Evolutionary conservation across 2,113 vertebrate species (phyloP).

Genomic region (Siniperca chuatsi): DNA sequence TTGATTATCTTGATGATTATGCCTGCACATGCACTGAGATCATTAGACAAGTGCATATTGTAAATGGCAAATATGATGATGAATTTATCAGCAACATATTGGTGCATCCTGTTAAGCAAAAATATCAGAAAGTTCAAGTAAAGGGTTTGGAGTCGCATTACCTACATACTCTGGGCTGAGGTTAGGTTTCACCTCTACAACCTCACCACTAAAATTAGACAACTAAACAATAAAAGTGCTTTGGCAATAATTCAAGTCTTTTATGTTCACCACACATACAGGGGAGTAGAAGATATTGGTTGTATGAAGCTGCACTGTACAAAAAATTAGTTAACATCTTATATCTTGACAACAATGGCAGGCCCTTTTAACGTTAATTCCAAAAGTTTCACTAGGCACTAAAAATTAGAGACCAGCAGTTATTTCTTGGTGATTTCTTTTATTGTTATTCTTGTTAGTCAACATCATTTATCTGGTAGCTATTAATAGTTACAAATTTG

Average conservation of each 20-base stretch:
- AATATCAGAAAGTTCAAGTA: slow-evolving; percentile 72
- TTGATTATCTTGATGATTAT: slow-evolving; percentile 29
- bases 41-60: slow-evolving; percentile 4
- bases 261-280: slow-evolving; percentile 64
- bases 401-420: neutral
- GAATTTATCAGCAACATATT: neutral
- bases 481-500: neutral
- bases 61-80: neutral
- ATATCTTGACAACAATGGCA: slow-evolving; percentile 5
- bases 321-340: neutral
- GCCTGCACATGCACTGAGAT: neutral
- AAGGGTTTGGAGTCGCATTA: slow-evolving; percentile 52
- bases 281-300: slow-evolving; percentile 45
- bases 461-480: neutral
- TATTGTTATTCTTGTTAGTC: neutral
- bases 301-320: slow-evolving; percentile 35
- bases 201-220: slow-evolving; percentile 37
- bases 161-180: slow-evolving; percentile 40
- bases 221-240: slow-evolving; percentile 75
- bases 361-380: slow-evolving; percentile 26
- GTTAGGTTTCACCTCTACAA: slow-evolving; percentile 31
- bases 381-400: slow-evolving; percentile 16
- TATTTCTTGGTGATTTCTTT: neutral
- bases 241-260: slow-evolving; percentile 82
- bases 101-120: slow-evolving; percentile 39